These are phyloP conservation scores for Semicossyphus pulcher DNA, from an alignment of 2,113 vertebrate genomes.

Conservation along the genomic window DNA sequence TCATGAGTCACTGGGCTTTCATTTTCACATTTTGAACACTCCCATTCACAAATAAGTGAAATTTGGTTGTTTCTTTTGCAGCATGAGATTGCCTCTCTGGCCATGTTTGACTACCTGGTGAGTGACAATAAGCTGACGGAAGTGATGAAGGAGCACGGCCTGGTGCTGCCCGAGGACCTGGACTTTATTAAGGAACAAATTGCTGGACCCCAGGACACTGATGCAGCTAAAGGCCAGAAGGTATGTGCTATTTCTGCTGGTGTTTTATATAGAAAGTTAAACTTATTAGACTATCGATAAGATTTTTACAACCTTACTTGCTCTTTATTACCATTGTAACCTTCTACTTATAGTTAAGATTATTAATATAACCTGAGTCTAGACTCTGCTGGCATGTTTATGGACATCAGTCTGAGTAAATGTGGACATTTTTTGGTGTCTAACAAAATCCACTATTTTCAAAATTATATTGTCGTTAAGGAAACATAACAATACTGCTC, in stretches of 20 bases:
- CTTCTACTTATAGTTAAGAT: too few species aligned
- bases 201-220: constrained; percentile 79
- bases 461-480: too few species aligned
- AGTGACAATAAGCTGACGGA: constrained; percentile 81
- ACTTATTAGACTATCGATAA: too few species aligned
- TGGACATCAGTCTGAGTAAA: too few species aligned
- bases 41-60: not conserved
- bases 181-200: constrained; percentile 95
- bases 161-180: constrained; percentile 88
- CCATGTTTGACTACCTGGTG: constrained; percentile 95
- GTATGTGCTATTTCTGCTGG: constrained; percentile 55
- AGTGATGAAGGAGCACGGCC: constrained; percentile 85
- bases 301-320: too few species aligned
- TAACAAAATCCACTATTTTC: too few species aligned
- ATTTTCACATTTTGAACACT: not conserved
- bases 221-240: constrained; percentile 18
- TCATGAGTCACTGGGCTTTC: constrained; percentile 2
- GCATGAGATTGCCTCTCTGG: constrained; percentile 91
- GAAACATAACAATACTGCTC: too few species aligned
- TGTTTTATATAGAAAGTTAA: not conserved
- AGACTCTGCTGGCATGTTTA: too few species aligned
- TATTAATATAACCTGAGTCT: too few species aligned
- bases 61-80: constrained; percentile 46
- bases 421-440: too few species aligned
- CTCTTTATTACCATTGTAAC: too few species aligned